These are phyloP conservation scores for Eupithecia exiguata DNA, from an alignment of 2,888 invertebrate genomes.

Conservation along the genomic window DNA sequence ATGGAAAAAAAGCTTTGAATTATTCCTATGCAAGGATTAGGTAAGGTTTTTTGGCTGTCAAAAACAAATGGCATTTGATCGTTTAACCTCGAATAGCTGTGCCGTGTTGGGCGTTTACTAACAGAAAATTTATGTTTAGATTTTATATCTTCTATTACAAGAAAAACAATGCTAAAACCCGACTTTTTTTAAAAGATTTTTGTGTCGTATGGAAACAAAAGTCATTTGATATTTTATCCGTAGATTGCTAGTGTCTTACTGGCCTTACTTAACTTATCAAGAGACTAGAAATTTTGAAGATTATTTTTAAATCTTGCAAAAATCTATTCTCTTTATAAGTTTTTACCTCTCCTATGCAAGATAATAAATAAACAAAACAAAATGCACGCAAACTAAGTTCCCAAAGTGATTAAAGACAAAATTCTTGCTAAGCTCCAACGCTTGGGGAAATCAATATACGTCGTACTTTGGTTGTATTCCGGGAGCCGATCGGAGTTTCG, in stretches of 20 bases:
- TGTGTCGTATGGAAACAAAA: not conserved
- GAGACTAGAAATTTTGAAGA: no score
- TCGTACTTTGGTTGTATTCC: conserved; percentile 15
- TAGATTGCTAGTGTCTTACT: not conserved
- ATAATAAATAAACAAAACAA: conserved; percentile 10
- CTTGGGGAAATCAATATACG: conserved; percentile 37
- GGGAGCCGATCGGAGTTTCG: not conserved
- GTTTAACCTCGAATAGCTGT: not conserved
- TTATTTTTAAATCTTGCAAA: not conserved
- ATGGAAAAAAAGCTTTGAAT: not conserved
- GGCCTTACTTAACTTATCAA: no score
- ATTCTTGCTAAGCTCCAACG: conserved; percentile 37
- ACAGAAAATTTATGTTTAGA: not conserved
- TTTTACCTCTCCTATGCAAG: not conserved
- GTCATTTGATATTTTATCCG: not conserved
- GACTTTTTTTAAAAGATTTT: no score
- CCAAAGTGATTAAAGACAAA: conserved; percentile 31
- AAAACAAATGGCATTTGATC: not conserved
- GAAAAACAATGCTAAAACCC: not conserved
- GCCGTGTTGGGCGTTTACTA: not conserved
- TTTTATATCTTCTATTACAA: not conserved
- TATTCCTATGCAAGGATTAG: not conserved
- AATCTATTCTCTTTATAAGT: not conserved
- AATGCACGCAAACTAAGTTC: conserved; percentile 25
- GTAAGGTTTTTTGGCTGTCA: not conserved